phyloP scores from a whole-genome alignment of 2,797 vertebrate genomes.

The Sebastes nivosus region DNA sequence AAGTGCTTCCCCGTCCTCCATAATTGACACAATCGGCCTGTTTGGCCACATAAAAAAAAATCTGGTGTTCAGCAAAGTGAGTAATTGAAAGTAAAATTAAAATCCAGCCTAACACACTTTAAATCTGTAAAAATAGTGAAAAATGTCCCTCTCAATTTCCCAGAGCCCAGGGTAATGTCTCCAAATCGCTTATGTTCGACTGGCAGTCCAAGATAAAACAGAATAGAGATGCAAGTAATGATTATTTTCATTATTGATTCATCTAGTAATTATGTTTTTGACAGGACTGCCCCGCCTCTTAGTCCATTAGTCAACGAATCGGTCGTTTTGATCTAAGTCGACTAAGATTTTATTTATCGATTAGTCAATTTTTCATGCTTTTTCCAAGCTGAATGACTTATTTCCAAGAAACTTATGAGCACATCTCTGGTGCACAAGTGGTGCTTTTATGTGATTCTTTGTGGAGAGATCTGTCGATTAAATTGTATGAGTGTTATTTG shows the following conservation, averaged over 20 bases:
- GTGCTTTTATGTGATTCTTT: not conserved
- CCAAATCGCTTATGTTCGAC: not conserved
- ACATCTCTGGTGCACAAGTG: too few relatives aligned
- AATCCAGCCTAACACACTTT: not conserved
- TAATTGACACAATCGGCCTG: slow-evolving; percentile 2
- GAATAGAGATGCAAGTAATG: not conserved
- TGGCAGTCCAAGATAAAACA: not conserved
- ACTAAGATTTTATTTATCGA: too few relatives aligned
- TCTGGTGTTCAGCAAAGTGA: slow-evolving; percentile 17
- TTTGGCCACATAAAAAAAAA: not conserved
- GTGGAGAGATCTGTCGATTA: too few relatives aligned
- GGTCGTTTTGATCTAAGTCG: too few relatives aligned
- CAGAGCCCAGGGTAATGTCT: not conserved
- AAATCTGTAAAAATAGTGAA: not conserved
- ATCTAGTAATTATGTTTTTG: not conserved
- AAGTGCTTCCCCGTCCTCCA: slow-evolving; percentile 30
- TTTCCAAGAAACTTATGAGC: too few relatives aligned
- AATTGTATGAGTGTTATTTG: too few relatives aligned
- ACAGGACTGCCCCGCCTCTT: too few relatives aligned
- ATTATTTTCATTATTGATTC: not conserved
- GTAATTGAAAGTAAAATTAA: not conserved
- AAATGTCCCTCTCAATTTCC: not conserved
- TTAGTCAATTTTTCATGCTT: too few relatives aligned
- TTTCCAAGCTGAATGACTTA: too few relatives aligned
- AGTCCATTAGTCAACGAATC: too few relatives aligned